These are phyloP conservation scores for Bothrops jararaca DNA, from an alignment of 2,113 vertebrate genomes.

Conservation along the genomic window DNA sequence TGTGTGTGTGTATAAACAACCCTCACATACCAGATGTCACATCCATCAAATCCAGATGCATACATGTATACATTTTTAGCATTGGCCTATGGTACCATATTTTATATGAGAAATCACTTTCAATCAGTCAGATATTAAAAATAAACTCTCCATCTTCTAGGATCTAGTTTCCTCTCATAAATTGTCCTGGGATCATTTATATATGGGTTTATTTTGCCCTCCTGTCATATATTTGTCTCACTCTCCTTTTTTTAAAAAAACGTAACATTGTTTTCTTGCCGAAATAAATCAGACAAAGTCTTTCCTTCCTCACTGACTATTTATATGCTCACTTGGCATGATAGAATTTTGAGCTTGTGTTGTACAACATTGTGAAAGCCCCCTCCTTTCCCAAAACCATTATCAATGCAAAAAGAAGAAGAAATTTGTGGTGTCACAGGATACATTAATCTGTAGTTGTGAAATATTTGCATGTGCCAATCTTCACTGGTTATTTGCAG, in stretches of 20 bases:
- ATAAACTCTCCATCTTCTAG: background rate
- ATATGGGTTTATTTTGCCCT: background rate
- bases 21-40: slow-evolving; percentile 48
- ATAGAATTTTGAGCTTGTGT: background rate
- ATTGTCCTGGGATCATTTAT: background rate
- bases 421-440: rapidly evolving
- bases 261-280: background rate
- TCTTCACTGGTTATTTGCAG: slow-evolving; percentile 55
- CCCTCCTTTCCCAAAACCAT: rapidly evolving
- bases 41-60: slow-evolving; percentile 51
- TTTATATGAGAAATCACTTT: background rate
- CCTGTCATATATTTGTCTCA: background rate
- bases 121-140: background rate
- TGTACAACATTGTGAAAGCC: background rate
- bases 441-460: rapidly evolving
- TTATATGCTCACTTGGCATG: background rate
- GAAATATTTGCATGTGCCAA: background rate
- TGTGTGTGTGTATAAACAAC: too few relatives aligned
- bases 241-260: background rate
- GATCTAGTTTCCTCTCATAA: background rate
- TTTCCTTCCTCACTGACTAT: background rate
- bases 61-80: slow-evolving; percentile 15
- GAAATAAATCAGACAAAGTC: background rate
- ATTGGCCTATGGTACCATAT: slow-evolving; percentile 40
- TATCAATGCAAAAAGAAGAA: rapidly evolving